A percentile compares a stretch with the other conserved stretches of the same genome.
Evolutionary conservation across 2,888 invertebrate genomes (phyloP).

Genomic region (Crepidodera aurea): DNA sequence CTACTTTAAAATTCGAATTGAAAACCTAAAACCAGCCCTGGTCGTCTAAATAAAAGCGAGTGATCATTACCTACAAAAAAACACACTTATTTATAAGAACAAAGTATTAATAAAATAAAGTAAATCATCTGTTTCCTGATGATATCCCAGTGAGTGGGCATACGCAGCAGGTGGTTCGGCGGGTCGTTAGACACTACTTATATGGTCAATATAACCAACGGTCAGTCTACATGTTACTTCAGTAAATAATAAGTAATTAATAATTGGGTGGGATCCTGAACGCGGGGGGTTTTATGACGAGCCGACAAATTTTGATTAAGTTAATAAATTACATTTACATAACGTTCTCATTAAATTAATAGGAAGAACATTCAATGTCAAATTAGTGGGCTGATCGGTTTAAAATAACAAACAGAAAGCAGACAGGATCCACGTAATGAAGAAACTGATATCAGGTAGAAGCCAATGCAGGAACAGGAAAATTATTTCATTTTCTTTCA

Average conservation of each 20-base stretch:
- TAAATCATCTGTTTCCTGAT: constrained; percentile 50
- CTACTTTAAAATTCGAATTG: too few species aligned
- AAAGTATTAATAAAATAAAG: constrained; percentile 44
- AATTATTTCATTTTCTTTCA: too few species aligned
- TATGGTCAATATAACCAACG: constrained; percentile 39
- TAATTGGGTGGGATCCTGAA: constrained; percentile 6
- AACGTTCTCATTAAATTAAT: background rate
- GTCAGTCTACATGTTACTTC: constrained; percentile 27
- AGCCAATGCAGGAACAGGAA: too few species aligned
- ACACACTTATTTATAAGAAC: constrained; percentile 41
- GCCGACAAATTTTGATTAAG: constrained; percentile 8
- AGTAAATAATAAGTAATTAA: constrained; percentile 34
- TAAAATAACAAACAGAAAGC: too few species aligned
- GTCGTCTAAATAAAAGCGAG: background rate
- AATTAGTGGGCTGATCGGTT: too few species aligned
- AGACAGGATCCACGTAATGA: too few species aligned
- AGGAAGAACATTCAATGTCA: background rate
- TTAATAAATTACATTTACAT: constrained; percentile 9
- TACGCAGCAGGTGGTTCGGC: constrained; percentile 42
- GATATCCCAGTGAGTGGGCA: constrained; percentile 42
- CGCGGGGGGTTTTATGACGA: background rate
- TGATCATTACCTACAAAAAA: constrained; percentile 29
- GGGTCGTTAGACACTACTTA: constrained; percentile 41
- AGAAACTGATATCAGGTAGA: too few species aligned
- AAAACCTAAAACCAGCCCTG: too few species aligned